A percentile compares a stretch with the other conserved stretches of the same genome.
Conservation (phyloP, 2,888 invertebrate species). For the Drosophila tripunctata region DNA sequence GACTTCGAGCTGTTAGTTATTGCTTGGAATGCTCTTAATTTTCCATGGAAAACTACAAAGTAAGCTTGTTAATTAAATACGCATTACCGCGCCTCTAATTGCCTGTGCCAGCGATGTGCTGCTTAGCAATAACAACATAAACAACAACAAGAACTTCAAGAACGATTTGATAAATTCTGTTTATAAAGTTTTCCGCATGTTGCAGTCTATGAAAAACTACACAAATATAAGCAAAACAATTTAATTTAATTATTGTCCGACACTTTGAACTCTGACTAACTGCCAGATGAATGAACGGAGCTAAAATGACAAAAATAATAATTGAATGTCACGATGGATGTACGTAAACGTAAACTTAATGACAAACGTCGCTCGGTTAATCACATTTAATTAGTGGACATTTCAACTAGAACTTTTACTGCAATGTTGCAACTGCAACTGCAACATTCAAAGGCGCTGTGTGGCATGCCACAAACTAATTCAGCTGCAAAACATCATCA, state of each 20-base stretch:
- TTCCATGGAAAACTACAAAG: constrained; percentile 73
- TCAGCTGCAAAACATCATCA: constrained; percentile 57
- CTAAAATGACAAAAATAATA: constrained; percentile 10
- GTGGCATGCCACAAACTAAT: constrained; percentile 61
- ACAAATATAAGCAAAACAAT: constrained; percentile 38
- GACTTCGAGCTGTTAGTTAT: constrained; percentile 24
- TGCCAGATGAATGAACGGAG: constrained; percentile 23
- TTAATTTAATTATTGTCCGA: constrained; percentile 57
- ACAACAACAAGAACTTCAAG: constrained; percentile 24
- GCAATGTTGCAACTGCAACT: constrained; percentile 3
- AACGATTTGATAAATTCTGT: constrained; percentile 42
- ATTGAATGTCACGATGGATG: constrained; percentile 38
- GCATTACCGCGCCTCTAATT: constrained; percentile 77
- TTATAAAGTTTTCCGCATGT: constrained; percentile 52
- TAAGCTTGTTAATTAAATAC: constrained; percentile 79
- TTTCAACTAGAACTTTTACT: constrained; percentile 16
- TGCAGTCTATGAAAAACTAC: constrained; percentile 41
- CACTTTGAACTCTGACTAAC: constrained; percentile 34
- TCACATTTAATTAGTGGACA: constrained; percentile 64
- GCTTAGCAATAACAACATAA: constrained; percentile 44
- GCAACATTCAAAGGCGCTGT: constrained; percentile 2
- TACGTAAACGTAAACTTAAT: constrained; percentile 34
- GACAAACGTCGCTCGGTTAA: constrained; percentile 46
- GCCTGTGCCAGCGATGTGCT: constrained; percentile 67
- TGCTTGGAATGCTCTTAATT: constrained; percentile 64